Percentiles rank a stretch among this genome's conserved stretches.
Evolutionary conservation across 2,113 vertebrate genomes (phyloP).

Genomic region (Parotia lawesii): DNA sequence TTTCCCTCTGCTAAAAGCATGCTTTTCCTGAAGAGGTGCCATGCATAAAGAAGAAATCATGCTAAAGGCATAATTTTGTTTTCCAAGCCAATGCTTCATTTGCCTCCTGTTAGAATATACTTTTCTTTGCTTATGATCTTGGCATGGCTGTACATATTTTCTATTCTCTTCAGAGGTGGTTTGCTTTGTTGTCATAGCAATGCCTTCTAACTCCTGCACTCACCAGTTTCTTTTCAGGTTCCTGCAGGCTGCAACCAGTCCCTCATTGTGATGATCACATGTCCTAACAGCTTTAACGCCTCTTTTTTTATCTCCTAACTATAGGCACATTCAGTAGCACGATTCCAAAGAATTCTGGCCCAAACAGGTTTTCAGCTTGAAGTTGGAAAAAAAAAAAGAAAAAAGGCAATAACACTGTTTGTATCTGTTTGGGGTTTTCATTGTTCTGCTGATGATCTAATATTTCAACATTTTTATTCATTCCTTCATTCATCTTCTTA

Average conservation of each 20-base stretch:
- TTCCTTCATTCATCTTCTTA: not conserved
- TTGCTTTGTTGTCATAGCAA: constrained; percentile 61
- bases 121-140: constrained; percentile 14
- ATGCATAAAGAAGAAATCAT: not conserved
- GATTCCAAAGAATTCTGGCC: constrained; percentile 41
- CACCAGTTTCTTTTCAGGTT: constrained; percentile 49
- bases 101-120: constrained; percentile 35
- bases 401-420: not conserved
- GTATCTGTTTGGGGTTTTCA: not conserved
- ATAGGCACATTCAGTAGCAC: constrained; percentile 23
- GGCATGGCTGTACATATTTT: constrained; percentile 32
- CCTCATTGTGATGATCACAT: constrained; percentile 54
- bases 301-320: constrained; percentile 25
- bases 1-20: not conserved
- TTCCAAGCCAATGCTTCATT: constrained; percentile 29
- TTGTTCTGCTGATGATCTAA: constrained; percentile 24
- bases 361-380: constrained; percentile 21
- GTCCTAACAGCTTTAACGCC: not conserved
- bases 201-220: constrained; percentile 18
- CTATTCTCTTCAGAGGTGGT: constrained; percentile 48
- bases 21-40: constrained; percentile 42
- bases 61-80: constrained; percentile 16
- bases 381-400: not conserved
- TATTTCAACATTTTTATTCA: constrained; percentile 21
- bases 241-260: constrained; percentile 55